Base-by-base conservation (phyloP, 2,113 vertebrate species). In the Phyllopteryx taeniolatus region DNA sequence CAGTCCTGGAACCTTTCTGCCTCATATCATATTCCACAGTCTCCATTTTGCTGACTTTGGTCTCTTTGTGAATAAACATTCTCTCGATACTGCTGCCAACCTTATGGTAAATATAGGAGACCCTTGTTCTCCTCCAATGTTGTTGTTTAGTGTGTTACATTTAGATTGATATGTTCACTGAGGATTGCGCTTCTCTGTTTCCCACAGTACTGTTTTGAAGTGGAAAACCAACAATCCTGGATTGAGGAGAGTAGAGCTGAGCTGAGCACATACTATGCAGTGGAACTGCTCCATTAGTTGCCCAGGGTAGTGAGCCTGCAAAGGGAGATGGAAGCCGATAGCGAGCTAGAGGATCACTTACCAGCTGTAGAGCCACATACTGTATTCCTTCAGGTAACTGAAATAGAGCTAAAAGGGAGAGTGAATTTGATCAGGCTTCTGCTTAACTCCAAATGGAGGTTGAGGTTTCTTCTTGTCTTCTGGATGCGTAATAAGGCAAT, bases 341-440 rank as follows among this genome's bases (percentile, higher is more conserved):
- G 57, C 31, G 13, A 60, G 31, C 57, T 10, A 47, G 61, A 43
- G 63, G 54, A 70, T n/a, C 61, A 49, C 62, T 73, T 20, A 61
- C 12, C 20, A 13, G 43, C 22, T 20, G n/a, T 27, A 46, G 31
- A 22, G 57, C 39, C 53, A 53, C 12, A 62, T 51, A 43, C 56
- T 31, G 56, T 27, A 59, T 64, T 64, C 39, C 62, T 19, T 44
- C 53, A 22, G 12, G 8, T 66, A 42, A 61, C 33, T 11, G 44
- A 68, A 71, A 44, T 17, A 15, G 14, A 31, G n/a, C 27, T 35
- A 46, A 61, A 61, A 63, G 47, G 13, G 31, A 17, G 31, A 46
- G 67, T 39, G 15, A 63, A 62, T 44, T 65, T 51, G 43, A 65
- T 43, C 42, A 42, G 62, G 39, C 42, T 22, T n/a, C 42, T 53